Evolutionary conservation across 2,888 invertebrate genomes (phyloP).

Genomic region (Trichogramma evanescens): DNA sequence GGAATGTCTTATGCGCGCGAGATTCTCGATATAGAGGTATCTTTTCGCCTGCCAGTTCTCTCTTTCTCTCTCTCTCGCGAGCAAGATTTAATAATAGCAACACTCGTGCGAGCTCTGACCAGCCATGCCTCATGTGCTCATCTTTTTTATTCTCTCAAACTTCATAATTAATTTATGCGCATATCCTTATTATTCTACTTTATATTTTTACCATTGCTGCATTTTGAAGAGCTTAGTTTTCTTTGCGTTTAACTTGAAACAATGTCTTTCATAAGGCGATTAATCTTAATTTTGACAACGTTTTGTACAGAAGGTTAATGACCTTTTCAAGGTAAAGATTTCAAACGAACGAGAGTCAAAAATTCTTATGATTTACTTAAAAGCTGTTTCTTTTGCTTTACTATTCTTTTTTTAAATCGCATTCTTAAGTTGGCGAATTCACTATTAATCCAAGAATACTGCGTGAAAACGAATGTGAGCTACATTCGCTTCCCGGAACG

Average conservation of each 20-base stretch:
- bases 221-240: too few relatives aligned
- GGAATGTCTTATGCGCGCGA: constrained; percentile 4
- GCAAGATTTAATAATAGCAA: constrained; percentile 15
- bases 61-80: neutral
- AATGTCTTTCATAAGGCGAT: too few relatives aligned
- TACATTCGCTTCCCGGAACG: constrained; percentile 12
- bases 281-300: too few relatives aligned
- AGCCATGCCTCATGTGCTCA: neutral
- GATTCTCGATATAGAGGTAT: neutral
- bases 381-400: neutral
- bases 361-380: too few relatives aligned
- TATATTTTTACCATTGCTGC: too few relatives aligned
- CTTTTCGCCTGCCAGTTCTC: too few relatives aligned
- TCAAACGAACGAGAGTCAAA: too few relatives aligned
- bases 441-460: constrained; percentile 1
- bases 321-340: too few relatives aligned
- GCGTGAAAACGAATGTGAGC: constrained; percentile 8
- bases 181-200: neutral
- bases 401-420: neutral
- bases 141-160: neutral
- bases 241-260: too few relatives aligned
- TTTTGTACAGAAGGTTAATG: too few relatives aligned
- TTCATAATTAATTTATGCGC: neutral
- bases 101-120: constrained; percentile 6
- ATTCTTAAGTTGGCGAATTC: neutral